Base-by-base conservation (phyloP, 2,888 invertebrate species). In the Entomobrya proxima region DNA sequence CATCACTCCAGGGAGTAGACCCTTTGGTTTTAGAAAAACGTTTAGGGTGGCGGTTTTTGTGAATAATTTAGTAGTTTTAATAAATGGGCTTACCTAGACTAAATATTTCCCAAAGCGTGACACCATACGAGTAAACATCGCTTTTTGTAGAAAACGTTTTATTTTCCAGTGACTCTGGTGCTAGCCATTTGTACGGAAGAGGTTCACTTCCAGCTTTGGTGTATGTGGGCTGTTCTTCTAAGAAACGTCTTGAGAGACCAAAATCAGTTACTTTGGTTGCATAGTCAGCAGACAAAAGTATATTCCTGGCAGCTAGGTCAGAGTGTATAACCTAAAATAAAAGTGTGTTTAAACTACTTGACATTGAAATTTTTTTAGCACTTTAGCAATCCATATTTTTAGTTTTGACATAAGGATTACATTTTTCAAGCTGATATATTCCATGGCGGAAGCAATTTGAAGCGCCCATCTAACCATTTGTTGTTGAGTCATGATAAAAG, bases 241-340 rank as follows among this genome's bases (percentile, higher is more conserved):
- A n/a, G 21, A 52, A 18, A 13, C 75, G 50, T 9, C 79, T 44
- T 13, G 79, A 79, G 9, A 79, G 37, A 0, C 79, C 79, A 24
- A 79, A 79, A 24, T 79, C 79, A 1, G 79, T 79, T 11, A 79
- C 35, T 69, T 79, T 79, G 1, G 69, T 30, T 24, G 69, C 69
- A n/a, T 50, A 32, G 6, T 52, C 79, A 1, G 40, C 1, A 13
- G 79, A 37, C 11, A 79, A 24, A 2, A 79, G 52, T 5, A 79
- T 21, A 21, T 79, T 79, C 21, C 79, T n/a, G 1, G 79, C 44
- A 11, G 79, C 79, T 0, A 79, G 27, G n/a, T 79, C 79, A 6
- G 79, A 30, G 24, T 79, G 79, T 21, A 79, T 69, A 7, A 79
- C 79, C 79, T 76, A 27, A n/a, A n/a, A n/a, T n/a, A n/a, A n/a